Evolutionary conservation across 2,888 invertebrate genomes (phyloP).

Genomic region (Endotricha flammealis): DNA sequence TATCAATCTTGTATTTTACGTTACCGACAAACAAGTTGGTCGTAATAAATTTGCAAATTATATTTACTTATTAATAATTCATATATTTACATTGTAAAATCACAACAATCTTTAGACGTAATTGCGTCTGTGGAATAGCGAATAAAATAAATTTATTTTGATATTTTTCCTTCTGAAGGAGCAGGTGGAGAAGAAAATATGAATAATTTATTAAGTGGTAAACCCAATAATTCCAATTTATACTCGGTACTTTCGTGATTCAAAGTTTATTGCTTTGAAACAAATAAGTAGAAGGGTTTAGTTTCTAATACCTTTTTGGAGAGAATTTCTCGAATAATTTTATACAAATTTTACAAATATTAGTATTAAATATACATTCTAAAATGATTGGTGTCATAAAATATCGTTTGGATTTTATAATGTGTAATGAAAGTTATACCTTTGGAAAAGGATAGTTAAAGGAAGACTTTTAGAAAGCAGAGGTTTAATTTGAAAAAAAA

Average conservation of each 20-base stretch:
- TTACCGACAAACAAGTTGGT: not conserved
- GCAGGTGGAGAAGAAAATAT: slow-evolving; percentile 25
- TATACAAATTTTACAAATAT: too few species aligned
- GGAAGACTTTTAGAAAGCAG: too few species aligned
- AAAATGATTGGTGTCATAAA: too few species aligned
- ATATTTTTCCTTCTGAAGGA: slow-evolving; percentile 14
- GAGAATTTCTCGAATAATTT: too few species aligned
- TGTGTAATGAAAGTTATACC: too few species aligned
- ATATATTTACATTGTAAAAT: slow-evolving; percentile 1
- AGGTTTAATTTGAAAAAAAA: too few species aligned
- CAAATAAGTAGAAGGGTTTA: too few species aligned
- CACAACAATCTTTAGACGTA: slow-evolving; percentile 2
- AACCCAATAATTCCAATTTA: slow-evolving; percentile 18
- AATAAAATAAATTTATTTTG: not conserved
- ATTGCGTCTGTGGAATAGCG: not conserved
- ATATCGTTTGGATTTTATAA: too few species aligned
- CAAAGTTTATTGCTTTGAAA: too few species aligned
- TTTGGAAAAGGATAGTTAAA: too few species aligned
- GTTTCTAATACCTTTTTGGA: too few species aligned
- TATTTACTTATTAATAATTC: slow-evolving; percentile 3
- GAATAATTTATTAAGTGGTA: slow-evolving; percentile 29
- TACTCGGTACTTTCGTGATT: not conserved
- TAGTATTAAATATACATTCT: too few species aligned
- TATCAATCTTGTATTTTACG: not conserved
- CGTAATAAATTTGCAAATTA: slow-evolving; percentile 1